Base-by-base conservation (phyloP, 2,888 invertebrate genomes). In the Chymomyza caudatula region DNA sequence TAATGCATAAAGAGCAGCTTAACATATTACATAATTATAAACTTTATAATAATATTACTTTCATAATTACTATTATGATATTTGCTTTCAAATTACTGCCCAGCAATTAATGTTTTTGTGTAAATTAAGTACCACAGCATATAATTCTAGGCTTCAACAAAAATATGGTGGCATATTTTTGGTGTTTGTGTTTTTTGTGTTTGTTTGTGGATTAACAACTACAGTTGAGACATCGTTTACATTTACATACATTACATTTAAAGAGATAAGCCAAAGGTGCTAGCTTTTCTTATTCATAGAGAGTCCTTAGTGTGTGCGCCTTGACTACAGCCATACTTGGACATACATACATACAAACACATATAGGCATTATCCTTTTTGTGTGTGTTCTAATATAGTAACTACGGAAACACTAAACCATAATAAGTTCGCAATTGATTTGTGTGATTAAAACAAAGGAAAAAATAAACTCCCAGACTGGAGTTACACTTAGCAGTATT, bases 71-170 rank as follows among this genome's bases (percentile, higher is more conserved):
- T 37, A 37, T 37, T 1, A 37, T 37, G 29, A 1, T 37, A 11
- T 37, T 37, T 37, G 29, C 11, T 37, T 37, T 37, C 29, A 37
- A 11, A 37, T 37, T 37, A 37, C 29, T 37, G 29, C 29, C 29
- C 29, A 37, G 29, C 29, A 37, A 37, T 37, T 37, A 37, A 37
- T 52, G 52, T 52, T 52, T 52, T 17, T 71, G 69, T 71, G 71
- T 71, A 60, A 62, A 53, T 76, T 78, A 80, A 80, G 80, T 80
- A 85, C 80, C 80, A 81, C 85, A 84, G 72, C 77, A 74, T 71
- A 74, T 71, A 73, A 65, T 74, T 37, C 11, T 37, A 77, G 71
- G 63, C 62, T 55, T 65, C 67, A 78, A 78, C 71, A 76, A 71
- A 84, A 72, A 76, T 72, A 74, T 80, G 59, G 52, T 77, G 65